Conservation (phyloP, 2,888 invertebrate genomes). For the Andrena chrysosceles region DNA sequence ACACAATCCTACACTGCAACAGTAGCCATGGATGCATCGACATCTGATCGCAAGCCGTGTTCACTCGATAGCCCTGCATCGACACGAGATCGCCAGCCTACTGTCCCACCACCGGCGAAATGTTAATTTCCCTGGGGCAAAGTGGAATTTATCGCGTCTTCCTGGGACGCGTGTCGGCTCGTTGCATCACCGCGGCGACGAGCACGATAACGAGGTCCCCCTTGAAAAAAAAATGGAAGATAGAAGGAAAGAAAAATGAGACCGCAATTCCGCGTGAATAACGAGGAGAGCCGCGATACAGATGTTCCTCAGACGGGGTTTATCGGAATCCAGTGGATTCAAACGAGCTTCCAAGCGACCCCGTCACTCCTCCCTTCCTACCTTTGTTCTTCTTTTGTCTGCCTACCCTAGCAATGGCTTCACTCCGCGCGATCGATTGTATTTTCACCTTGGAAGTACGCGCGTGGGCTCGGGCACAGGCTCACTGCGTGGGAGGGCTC, state of each 20-base stretch:
- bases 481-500: not conserved
- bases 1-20: not conserved
- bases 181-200: not conserved
- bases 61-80: not conserved
- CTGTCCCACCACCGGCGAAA: slow-evolving; percentile 9
- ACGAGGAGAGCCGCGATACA: slow-evolving; percentile 31
- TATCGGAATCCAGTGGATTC: slow-evolving; percentile 34
- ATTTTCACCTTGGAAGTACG: slow-evolving; percentile 34
- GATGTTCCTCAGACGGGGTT: slow-evolving; percentile 26
- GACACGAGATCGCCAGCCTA: not conserved
- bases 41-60: not conserved
- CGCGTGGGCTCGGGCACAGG: not conserved
- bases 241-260: not conserved
- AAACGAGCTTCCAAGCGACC: slow-evolving; percentile 16
- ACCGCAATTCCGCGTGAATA: slow-evolving; percentile 32
- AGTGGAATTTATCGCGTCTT: slow-evolving; percentile 32
- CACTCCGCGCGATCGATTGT: slow-evolving; percentile 22
- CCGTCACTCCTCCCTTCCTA: not conserved
- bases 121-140: slow-evolving; percentile 47
- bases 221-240: not conserved
- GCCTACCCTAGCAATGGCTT: not conserved
- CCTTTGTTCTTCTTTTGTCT: slow-evolving; percentile 15
- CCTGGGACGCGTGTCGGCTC: not conserved
- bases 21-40: not conserved
- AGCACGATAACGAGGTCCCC: slow-evolving; percentile 24